Evolutionary conservation across 2,888 invertebrate genomes (phyloP), one percentile per base, ranked within the genome.

Genomic region (Limnephilus marmoratus): DNA sequence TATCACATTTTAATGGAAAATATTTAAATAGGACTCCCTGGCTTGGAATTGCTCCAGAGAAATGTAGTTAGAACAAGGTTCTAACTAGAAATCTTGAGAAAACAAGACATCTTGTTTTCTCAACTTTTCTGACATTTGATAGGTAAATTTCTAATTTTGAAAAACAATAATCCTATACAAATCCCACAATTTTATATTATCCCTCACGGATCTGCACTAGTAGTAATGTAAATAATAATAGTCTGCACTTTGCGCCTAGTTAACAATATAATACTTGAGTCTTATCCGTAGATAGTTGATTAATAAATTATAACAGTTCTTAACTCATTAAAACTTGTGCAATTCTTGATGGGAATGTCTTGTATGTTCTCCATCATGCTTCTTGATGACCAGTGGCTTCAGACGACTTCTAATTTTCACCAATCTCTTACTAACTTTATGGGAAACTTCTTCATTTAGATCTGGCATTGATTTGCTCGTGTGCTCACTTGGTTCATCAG

Each of bases 391-490:
- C 92, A 96, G 94, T 0, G 96, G 96, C 94, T 96, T 96, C 94
- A 96, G 94, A 49, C 94, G 95, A 85, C 96, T 95, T 81, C 96
- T 94, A 31, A 96, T 93, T 93, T 96, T 96, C 0, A 96, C 96
- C 90, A 96, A 94, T 80, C 96, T 94, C 91, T 96, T 96, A 91
- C 96, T 96, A 0, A 95, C 96, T 94, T 95, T 95, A 0, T 94
- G 96, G 0, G 95, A 94, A 0, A 94, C 93, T 0, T 95, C 95
- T 90, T 85, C 91, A 15, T 93, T 92, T 37, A 96, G 94, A 94
- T 96, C 96, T 2, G 96, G 96, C 96, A 96, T 96, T 0, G 96
- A 96, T 89, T 96, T 96, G 90, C 96, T 96, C 90, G 96, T 96
- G 68, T 96, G 95, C 0, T 96, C 95, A 0, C 29, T 37, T n/a